These are phyloP conservation scores for Callorhinus ursinus DNA, from an alignment of 2,113 vertebrate genomes.

Conservation along the genomic window DNA sequence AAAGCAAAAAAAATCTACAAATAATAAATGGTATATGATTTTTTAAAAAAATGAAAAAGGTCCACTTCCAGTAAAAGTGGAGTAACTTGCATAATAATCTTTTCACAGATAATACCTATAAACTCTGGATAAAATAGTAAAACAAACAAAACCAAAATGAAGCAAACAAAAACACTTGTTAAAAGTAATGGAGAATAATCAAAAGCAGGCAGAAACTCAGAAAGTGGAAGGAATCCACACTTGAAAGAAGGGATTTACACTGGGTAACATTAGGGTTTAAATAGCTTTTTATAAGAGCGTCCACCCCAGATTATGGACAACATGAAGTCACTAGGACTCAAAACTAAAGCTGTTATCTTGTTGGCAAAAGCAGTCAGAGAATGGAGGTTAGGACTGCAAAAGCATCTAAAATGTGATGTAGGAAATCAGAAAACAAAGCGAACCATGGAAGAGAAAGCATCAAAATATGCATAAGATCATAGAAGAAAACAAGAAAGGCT, in stretches of 20 bases:
- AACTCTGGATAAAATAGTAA: neutral
- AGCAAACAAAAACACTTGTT: neutral
- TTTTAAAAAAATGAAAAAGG: neutral
- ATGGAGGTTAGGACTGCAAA: neutral
- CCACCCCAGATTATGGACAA: neutral
- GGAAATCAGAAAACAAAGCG: neutral
- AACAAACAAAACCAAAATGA: neutral
- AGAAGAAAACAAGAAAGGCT: neutral
- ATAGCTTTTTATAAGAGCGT: neutral
- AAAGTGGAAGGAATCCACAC: neutral
- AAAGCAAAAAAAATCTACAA: neutral
- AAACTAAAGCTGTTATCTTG: neutral
- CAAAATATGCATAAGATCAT: neutral
- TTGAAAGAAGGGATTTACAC: neutral
- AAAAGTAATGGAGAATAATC: neutral
- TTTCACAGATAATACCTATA: neutral
- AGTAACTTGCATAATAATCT: neutral
- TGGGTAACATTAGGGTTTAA: neutral
- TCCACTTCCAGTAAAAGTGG: neutral
- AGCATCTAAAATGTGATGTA: neutral
- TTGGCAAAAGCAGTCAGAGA: neutral
- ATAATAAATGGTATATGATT: neutral
- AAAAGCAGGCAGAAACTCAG: neutral
- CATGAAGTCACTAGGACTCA: neutral
- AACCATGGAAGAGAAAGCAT: neutral